Conservation (phyloP, 1,140 invertebrate genomes). For the Rhynchophorus ferrugineus region DNA sequence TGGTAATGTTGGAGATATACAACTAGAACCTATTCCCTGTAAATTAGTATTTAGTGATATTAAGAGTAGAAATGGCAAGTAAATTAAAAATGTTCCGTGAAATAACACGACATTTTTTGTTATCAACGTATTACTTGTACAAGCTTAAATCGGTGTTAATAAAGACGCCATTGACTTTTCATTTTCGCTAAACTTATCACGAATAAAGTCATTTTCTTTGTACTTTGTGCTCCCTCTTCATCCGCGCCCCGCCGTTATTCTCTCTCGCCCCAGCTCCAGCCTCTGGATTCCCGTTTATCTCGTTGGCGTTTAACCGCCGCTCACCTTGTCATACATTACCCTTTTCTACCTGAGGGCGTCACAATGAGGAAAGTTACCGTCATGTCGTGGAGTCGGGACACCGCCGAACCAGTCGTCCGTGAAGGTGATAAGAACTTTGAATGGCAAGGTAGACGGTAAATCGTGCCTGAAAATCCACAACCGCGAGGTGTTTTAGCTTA, state of each 20-base stretch:
- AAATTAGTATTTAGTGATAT: too few relatives aligned
- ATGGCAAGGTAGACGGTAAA: constrained; percentile 27
- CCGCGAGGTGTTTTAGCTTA: not conserved
- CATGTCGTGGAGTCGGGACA: constrained; percentile 18
- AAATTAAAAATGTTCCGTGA: too few relatives aligned
- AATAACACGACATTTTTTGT: too few relatives aligned
- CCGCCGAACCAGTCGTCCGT: constrained; percentile 21
- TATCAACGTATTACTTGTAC: too few relatives aligned
- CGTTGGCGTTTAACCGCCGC: constrained; percentile 14
- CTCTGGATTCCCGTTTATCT: constrained; percentile 9
- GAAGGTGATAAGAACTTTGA: constrained; percentile 26
- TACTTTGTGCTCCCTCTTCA: not conserved
- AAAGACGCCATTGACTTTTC: not conserved
- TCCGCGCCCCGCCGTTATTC: not conserved
- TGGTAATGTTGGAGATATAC: too few relatives aligned
- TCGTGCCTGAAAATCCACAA: constrained; percentile 16
- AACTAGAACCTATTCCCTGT: too few relatives aligned
- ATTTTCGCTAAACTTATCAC: not conserved
- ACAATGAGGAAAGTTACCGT: constrained; percentile 24
- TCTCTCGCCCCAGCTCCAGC: not conserved
- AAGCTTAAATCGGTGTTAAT: too few relatives aligned
- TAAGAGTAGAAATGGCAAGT: too few relatives aligned
- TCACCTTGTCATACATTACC: constrained; percentile 28
- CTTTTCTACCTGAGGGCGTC: constrained; percentile 26
- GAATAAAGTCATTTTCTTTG: not conserved